Conservation (phyloP, 2,113 vertebrate genomes). For the Ibidorhyncha struthersii region DNA sequence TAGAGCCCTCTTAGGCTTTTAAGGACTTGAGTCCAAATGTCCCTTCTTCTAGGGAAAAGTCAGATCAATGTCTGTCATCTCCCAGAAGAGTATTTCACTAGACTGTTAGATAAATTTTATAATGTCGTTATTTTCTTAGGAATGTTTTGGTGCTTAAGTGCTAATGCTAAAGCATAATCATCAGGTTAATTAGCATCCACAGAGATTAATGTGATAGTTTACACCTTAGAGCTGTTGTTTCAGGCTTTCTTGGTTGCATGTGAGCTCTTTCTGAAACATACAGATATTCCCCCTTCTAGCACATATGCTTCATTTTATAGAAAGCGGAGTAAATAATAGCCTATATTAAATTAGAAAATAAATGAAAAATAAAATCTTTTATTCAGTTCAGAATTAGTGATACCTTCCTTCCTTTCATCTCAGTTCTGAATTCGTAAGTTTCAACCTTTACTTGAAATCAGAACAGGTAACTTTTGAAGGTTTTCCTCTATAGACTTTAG, state of each 20-base stretch:
- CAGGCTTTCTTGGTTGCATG: background rate
- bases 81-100: background rate
- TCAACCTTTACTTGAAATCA: background rate
- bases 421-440: background rate
- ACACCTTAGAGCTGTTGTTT: background rate
- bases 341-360: background rate
- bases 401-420: background rate
- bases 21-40: background rate
- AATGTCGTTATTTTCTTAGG: background rate
- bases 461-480: background rate
- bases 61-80: background rate
- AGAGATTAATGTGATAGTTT: background rate
- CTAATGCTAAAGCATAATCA: background rate
- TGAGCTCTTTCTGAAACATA: background rate
- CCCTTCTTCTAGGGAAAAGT: background rate
- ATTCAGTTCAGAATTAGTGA: background rate
- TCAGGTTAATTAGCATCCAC: background rate
- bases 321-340: background rate
- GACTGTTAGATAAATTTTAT: background rate
- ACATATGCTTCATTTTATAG: background rate
- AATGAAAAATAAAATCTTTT: background rate
- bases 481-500: background rate
- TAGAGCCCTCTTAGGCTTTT: background rate
- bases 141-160: background rate
- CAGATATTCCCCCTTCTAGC: background rate